Percentiles rank a stretch among this genome's conserved stretches.
Conservation (phyloP, 2,113 vertebrate genomes). For the Poeciliopsis retropinna region DNA sequence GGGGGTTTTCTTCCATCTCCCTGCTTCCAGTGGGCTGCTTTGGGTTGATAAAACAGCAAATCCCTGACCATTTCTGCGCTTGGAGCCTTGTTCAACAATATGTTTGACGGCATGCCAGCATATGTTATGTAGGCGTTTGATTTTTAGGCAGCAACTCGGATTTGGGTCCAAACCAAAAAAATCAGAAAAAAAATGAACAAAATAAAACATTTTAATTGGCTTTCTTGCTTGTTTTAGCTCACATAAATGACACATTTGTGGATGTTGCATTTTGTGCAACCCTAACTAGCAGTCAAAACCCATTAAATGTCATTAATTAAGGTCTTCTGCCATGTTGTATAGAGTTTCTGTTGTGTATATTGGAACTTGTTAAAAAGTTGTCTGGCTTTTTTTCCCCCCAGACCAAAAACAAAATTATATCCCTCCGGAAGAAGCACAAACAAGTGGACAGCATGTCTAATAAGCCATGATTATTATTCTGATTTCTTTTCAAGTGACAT, state of each 20-base stretch:
- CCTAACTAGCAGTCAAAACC: constrained; percentile 36
- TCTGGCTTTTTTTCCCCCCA: neutral
- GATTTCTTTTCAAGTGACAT: constrained; percentile 83
- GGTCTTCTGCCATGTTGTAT: constrained; percentile 18
- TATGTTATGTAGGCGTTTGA: constrained; percentile 41
- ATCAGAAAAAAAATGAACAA: neutral
- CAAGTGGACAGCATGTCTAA: constrained; percentile 69
- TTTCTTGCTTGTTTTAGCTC: constrained; percentile 24
- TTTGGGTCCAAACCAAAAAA: constrained; percentile 39
- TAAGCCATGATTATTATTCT: constrained; percentile 80
- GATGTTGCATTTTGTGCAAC: constrained; percentile 41
- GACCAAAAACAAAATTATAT: neutral
- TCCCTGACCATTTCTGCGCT: constrained; percentile 34
- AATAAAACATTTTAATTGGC: constrained; percentile 17
- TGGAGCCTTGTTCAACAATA: constrained; percentile 41
- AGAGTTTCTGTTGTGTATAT: constrained; percentile 17
- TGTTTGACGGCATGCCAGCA: constrained; percentile 40
- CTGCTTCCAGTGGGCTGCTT: constrained; percentile 23
- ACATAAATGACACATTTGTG: constrained; percentile 13
- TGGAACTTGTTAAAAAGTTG: constrained; percentile 1
- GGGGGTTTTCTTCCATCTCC: neutral
- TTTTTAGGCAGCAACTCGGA: constrained; percentile 25
- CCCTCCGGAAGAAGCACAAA: constrained; percentile 5
- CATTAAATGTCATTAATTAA: constrained; percentile 58
- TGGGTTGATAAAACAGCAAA: constrained; percentile 31